Conservation (phyloP, 1,140 invertebrate species). For the Daktulosphaira vitifoliae region DNA sequence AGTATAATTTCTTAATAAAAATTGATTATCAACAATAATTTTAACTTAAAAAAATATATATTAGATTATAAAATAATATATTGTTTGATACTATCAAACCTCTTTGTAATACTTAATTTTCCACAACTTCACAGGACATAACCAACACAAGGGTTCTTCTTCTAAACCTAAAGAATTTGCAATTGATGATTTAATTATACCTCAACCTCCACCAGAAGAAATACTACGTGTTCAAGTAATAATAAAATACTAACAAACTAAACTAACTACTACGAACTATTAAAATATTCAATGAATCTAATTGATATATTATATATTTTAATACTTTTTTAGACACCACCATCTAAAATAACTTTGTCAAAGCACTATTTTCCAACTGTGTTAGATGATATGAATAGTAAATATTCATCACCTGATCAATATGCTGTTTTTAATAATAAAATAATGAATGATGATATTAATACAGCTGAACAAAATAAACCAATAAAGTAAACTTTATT, state of each 20-base stretch:
- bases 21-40: too few relatives aligned
- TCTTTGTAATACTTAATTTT: too few relatives aligned
- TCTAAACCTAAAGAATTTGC: constrained; percentile 29
- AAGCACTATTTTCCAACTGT: constrained; percentile 27
- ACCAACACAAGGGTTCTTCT: constrained; percentile 16
- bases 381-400: constrained; percentile 6
- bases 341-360: constrained; percentile 19
- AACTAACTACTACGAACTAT: too few relatives aligned
- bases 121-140: constrained; percentile 9
- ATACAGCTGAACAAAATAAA: background rate
- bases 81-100: too few relatives aligned
- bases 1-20: too few relatives aligned
- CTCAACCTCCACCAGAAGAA: constrained; percentile 16
- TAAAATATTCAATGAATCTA: too few relatives aligned
- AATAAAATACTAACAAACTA: too few relatives aligned
- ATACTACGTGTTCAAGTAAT: constrained; percentile 21
- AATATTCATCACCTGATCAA: background rate
- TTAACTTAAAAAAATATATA: too few relatives aligned
- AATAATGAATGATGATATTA: background rate
- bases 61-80: too few relatives aligned
- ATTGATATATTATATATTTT: too few relatives aligned
- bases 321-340: constrained; percentile 19
- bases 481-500: too few relatives aligned
- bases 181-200: constrained; percentile 23
- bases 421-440: background rate